Evolutionary conservation across 1,140 invertebrate genomes (phyloP).

Genomic region (Cotesia typhae): DNA sequence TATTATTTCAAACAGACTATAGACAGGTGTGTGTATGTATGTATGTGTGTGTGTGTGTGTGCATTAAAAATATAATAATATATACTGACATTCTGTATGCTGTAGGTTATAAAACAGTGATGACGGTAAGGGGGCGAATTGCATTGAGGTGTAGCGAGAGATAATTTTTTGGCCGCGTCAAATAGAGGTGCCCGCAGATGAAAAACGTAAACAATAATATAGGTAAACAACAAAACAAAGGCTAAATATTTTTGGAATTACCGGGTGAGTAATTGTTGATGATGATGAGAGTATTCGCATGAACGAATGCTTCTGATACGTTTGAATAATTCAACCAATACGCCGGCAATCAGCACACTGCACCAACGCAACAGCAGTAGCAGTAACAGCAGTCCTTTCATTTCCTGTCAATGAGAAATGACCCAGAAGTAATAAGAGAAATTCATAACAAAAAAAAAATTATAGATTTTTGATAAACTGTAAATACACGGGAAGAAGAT

Average conservation of each 20-base stretch:
- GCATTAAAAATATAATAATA: constrained; percentile 28
- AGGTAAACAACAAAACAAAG: constrained; percentile 24
- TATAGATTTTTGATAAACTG: too few relatives aligned
- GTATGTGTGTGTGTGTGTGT: constrained; percentile 49
- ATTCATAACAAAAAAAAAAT: too few relatives aligned
- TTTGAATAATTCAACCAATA: constrained; percentile 15
- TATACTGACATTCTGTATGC: too few relatives aligned
- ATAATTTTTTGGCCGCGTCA: constrained; percentile 21
- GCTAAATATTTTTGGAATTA: constrained; percentile 14
- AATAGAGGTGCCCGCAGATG: constrained; percentile 26
- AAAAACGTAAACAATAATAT: constrained; percentile 35
- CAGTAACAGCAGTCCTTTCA: too few relatives aligned
- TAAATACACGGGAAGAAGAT: too few relatives aligned
- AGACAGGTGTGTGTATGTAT: neutral
- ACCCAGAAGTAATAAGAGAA: too few relatives aligned
- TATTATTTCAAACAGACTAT: neutral
- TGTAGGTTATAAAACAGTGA: constrained; percentile 23
- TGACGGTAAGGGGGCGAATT: constrained; percentile 44
- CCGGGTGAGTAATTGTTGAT: constrained; percentile 15
- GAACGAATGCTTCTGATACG: constrained; percentile 7
- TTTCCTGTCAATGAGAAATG: too few relatives aligned
- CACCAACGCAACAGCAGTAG: too few relatives aligned
- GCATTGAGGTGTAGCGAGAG: constrained; percentile 18
- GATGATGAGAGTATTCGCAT: constrained; percentile 8
- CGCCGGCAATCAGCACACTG: neutral